phyloP scores from a whole-genome alignment of 2,113 vertebrate genomes.

The Nycticorax nycticorax region DNA sequence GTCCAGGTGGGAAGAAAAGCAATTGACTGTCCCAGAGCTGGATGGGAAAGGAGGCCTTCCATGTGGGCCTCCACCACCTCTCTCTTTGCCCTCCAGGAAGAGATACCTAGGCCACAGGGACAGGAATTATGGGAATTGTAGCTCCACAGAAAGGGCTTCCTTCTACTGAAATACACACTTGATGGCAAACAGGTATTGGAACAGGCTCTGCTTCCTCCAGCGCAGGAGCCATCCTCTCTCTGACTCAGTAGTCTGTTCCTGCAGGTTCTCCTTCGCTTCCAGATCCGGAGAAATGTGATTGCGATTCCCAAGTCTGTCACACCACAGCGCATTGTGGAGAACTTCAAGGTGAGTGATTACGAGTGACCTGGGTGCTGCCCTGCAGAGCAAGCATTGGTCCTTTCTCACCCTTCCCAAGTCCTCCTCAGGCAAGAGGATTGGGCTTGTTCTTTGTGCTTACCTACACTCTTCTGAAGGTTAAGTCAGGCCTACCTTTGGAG shows the following conservation, averaged over 20 bases:
- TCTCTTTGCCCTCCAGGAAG: neutral
- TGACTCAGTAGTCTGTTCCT: neutral
- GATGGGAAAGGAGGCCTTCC: neutral
- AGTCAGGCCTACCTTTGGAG: neutral
- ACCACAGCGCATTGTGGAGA: conserved; percentile 83
- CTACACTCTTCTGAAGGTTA: neutral
- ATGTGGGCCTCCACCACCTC: neutral
- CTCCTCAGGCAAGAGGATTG: neutral
- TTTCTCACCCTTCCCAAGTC: neutral
- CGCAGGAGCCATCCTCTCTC: neutral
- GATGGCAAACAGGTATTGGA: neutral
- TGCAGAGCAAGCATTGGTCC: neutral
- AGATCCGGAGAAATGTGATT: conserved; percentile 83
- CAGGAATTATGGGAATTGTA: neutral
- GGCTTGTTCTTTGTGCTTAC: neutral
- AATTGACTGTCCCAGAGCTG: neutral
- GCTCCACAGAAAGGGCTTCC: neutral
- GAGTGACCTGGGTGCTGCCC: neutral
- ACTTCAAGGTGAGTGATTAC: conserved; percentile 77
- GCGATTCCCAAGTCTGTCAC: conserved; percentile 89
- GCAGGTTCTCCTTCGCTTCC: conserved; percentile 87
- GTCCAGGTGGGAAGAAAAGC: neutral
- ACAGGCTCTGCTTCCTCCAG: too few relatives aligned
- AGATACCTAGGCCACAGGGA: neutral
- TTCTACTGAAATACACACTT: neutral